Evolutionary conservation across 2,797 vertebrate genomes (phyloP).

Genomic region (Phalloptychus januarius): DNA sequence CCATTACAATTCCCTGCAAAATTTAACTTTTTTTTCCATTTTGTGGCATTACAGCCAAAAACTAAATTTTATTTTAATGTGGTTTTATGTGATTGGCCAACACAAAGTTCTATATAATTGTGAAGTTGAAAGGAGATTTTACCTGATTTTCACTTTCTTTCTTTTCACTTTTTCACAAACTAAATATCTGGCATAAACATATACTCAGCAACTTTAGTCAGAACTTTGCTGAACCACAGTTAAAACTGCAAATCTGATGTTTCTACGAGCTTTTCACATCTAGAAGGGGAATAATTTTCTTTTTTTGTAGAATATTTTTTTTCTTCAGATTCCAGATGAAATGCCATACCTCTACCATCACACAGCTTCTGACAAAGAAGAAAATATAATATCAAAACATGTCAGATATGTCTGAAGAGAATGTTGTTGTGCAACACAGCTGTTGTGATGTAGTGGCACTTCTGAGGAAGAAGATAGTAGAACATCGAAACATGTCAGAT

Average conservation of each 20-base stretch:
- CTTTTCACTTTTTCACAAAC: neutral
- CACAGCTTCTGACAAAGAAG: no score
- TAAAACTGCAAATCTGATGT: neutral
- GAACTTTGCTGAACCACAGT: neutral
- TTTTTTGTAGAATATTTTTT: no score
- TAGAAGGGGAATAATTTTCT: neutral
- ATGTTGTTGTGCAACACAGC: no score
- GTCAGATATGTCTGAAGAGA: no score
- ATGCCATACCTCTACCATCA: no score
- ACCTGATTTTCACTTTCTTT: neutral
- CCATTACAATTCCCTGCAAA: neutral
- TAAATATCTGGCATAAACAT: no score
- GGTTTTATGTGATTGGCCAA: neutral
- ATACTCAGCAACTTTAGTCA: no score
- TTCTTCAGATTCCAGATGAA: no score
- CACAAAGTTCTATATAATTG: neutral
- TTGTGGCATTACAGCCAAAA: neutral
- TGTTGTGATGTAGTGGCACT: no score
- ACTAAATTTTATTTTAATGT: neutral
- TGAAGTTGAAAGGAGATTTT: neutral
- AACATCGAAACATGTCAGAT: no score
- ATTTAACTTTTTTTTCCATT: neutral
- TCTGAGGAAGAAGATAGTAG: no score
- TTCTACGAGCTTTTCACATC: neutral
- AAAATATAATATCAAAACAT: no score